Evolutionary conservation across 2,113 vertebrate species (phyloP).

Genomic region (Nerophis lumbriciformis): DNA sequence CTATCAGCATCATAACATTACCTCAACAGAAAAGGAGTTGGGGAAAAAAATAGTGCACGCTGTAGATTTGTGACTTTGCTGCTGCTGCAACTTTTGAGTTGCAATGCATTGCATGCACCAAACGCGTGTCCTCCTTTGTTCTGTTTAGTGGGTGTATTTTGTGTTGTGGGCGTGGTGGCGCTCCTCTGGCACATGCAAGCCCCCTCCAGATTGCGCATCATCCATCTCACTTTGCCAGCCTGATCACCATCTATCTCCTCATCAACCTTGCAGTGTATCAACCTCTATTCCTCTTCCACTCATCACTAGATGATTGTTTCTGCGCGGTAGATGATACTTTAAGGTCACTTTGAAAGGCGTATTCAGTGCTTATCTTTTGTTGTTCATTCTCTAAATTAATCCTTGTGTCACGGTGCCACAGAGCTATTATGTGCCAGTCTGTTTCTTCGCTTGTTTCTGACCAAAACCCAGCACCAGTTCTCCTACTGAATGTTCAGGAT

Average conservation of each 20-base stretch:
- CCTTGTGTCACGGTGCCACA: not conserved
- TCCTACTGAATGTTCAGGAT: no score
- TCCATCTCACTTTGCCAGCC: constrained; percentile 2
- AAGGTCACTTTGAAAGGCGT: not conserved
- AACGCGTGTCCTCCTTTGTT: not conserved
- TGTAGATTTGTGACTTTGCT: no score
- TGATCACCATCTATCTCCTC: constrained; percentile 1
- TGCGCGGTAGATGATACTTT: not conserved
- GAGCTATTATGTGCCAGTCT: not conserved
- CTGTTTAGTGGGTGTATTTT: not conserved
- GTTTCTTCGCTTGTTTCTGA: not conserved
- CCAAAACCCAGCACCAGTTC: no score
- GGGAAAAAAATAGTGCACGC: no score
- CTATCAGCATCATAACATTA: no score
- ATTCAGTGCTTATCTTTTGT: not conserved
- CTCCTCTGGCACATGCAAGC: not conserved
- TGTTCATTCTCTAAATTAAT: not conserved
- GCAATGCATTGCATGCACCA: no score
- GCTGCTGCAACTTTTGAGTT: no score
- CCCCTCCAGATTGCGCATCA: not conserved
- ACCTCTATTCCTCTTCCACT: not conserved
- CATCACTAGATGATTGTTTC: not conserved
- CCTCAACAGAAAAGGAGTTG: no score
- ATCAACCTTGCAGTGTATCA: constrained; percentile 4
- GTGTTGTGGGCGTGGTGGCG: not conserved